Base-by-base conservation (phyloP, 2,113 vertebrate species). In the Taurulus bubalis region DNA sequence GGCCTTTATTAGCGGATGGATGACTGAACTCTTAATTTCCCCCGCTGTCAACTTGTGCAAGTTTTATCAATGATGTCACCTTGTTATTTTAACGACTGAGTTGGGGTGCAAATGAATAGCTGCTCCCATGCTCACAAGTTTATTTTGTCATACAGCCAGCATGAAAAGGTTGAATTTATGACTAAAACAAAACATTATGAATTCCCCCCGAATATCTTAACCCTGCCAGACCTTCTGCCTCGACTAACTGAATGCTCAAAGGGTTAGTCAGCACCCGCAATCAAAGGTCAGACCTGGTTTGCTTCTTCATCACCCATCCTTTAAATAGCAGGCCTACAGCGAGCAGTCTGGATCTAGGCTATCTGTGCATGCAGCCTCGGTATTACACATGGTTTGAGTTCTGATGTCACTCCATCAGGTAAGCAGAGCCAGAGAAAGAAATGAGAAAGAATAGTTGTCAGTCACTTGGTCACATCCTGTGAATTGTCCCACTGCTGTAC, bases 231-330 rank as follows among this genome's bases (percentile, higher is more conserved):
- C 83, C 69, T 76, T 86, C 73, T 80, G 80, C 75, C 90, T 85
- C 66, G 82, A 47, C 87, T 88, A 84, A 80, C 83, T 76, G 89
- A 92, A 91, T 87, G 82, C 89, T 88, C 86, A 78, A 58, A 74
- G 85, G 63, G 1, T 93, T 90, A 89, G 91, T 93, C 90, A 91
- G 90, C 82, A 84, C 71, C 85, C 80, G 72, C 84, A 90, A 90
- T 90, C 87, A 93, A 94, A 93, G 91, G 90, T 93, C 90, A 91
- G 90, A 91, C 89, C 88, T 87, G 87, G 87, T 93, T 92, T 90
- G 84, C 85, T 87, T 91, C 82, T 94, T 93, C 87, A 92, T 93
- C 91, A 92, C 71, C 83, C 85, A 90, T 90, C 89, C 90, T 93
- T 93, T 91, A 92, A 93, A 92, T 92, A 90, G 90, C 85, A 87